Evolutionary conservation across 2,888 invertebrate species (phyloP).

Genomic region (Rhaphigaster nebulosa): DNA sequence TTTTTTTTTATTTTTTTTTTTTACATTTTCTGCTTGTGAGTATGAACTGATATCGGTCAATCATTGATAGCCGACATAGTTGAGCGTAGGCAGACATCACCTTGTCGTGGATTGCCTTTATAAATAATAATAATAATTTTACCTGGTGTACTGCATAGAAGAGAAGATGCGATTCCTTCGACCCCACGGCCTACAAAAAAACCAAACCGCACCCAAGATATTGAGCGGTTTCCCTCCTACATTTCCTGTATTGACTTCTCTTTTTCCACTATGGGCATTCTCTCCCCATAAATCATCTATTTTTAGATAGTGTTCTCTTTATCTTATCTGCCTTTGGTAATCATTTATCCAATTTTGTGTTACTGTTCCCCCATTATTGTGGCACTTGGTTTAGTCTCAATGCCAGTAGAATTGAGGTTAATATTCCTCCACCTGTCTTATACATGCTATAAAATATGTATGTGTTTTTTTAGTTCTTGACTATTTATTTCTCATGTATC

Average conservation of each 20-base stretch:
- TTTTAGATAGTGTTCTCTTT: conserved; percentile 13
- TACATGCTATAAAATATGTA: too few species aligned
- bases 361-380: neutral
- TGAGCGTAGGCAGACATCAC: too few species aligned
- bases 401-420: neutral
- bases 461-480: too few species aligned
- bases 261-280: neutral
- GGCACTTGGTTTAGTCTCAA: neutral
- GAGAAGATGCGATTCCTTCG: neutral
- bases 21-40: too few species aligned
- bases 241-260: conserved; percentile 34
- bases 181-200: neutral
- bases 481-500: too few species aligned
- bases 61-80: too few species aligned
- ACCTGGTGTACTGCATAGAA: too few species aligned
- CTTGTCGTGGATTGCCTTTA: too few species aligned
- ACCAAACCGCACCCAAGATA: neutral
- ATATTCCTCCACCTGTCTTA: neutral
- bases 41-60: too few species aligned
- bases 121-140: too few species aligned
- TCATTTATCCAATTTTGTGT: conserved; percentile 31
- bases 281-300: conserved; percentile 29
- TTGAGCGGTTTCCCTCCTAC: neutral
- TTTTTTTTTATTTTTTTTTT: too few species aligned
- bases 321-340: neutral